A percentile compares a stretch with the other conserved stretches of the same genome.
Evolutionary conservation across 1,140 invertebrate genomes (phyloP).

Genomic region (Dryas iulia): DNA sequence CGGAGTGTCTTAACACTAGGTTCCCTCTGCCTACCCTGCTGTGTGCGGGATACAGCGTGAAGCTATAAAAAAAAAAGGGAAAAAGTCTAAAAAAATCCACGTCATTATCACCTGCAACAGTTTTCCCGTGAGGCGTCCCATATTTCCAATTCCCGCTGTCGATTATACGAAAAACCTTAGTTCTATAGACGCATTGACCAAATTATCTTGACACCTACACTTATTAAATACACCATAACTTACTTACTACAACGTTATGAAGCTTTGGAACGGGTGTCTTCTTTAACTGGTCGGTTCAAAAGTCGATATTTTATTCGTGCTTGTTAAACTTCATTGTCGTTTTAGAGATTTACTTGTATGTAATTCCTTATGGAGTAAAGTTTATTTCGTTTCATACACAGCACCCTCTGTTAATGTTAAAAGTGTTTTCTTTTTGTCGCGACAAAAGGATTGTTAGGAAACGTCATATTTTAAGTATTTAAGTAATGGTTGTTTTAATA

Average conservation of each 20-base stretch:
- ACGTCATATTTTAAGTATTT: neutral
- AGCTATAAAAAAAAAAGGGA: neutral
- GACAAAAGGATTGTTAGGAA: slow-evolving; percentile 14
- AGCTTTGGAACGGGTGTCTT: slow-evolving; percentile 16
- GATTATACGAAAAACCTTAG: slow-evolving; percentile 65
- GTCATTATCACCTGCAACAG: slow-evolving; percentile 42
- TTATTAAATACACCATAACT: neutral
- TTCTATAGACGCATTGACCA: slow-evolving; percentile 41
- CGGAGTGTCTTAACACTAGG: neutral
- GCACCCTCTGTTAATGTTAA: slow-evolving; percentile 38
- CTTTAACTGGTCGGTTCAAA: slow-evolving; percentile 37
- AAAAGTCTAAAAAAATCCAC: slow-evolving; percentile 20
- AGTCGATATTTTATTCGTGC: slow-evolving; percentile 70
- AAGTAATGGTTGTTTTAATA: neutral
- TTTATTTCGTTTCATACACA: slow-evolving; percentile 56
- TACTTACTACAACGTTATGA: slow-evolving; percentile 17
- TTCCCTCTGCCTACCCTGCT: too few species aligned
- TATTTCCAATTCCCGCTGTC: slow-evolving; percentile 68
- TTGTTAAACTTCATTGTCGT: slow-evolving; percentile 69
- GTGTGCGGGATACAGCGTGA: too few species aligned
- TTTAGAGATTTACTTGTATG: slow-evolving; percentile 58
- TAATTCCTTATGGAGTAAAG: slow-evolving; percentile 51
- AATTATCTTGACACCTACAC: neutral
- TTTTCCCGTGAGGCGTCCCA: slow-evolving; percentile 61
- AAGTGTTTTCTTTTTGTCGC: slow-evolving; percentile 19